Percentiles rank a stretch among this genome's conserved stretches.
Evolutionary conservation across 2,888 invertebrate species (phyloP).

Genomic region (Ptychoptera albimana): DNA sequence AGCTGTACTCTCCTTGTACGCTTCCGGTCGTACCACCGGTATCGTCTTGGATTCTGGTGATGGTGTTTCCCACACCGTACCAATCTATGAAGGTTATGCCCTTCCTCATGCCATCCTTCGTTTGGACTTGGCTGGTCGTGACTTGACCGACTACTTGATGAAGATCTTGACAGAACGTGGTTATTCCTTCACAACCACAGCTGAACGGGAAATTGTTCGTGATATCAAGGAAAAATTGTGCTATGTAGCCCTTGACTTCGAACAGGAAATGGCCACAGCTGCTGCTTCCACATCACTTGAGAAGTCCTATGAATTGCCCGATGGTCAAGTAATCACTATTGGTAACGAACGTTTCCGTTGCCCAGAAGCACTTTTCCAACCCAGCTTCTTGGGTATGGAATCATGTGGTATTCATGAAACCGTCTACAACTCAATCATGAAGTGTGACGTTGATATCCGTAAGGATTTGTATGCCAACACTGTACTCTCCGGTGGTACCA

Average conservation of each 20-base stretch:
- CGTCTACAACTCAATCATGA: conserved; percentile 93
- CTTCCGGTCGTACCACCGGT: conserved; percentile 92
- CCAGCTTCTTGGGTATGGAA: conserved; percentile 71
- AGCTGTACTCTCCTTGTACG: conserved; percentile 82
- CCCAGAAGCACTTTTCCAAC: conserved; percentile 91
- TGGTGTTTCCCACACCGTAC: conserved; percentile 91
- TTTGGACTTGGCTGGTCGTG: conserved; percentile 83
- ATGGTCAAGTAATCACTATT: conserved; percentile 83
- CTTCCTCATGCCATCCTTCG: conserved; percentile 85
- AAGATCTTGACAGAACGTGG: conserved; percentile 85
- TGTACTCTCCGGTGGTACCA: conserved; percentile 78
- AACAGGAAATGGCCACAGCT: conserved; percentile 89
- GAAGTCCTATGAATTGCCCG: conserved; percentile 89
- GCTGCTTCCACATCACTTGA: conserved; percentile 82
- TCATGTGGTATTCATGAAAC: conserved; percentile 85
- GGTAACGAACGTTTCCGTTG: conserved; percentile 90
- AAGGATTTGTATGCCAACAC: conserved; percentile 88
- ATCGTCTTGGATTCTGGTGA: conserved; percentile 91
- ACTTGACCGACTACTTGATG: conserved; percentile 86
- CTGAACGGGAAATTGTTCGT: conserved; percentile 85
- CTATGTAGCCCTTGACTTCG: conserved; percentile 81
- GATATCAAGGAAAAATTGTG: conserved; percentile 91
- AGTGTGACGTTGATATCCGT: conserved; percentile 90
- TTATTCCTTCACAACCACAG: conserved; percentile 82
- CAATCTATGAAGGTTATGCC: conserved; percentile 90